phyloP scores from a whole-genome alignment of 2,797 vertebrate species.

The Ficedula albicollis region DNA sequence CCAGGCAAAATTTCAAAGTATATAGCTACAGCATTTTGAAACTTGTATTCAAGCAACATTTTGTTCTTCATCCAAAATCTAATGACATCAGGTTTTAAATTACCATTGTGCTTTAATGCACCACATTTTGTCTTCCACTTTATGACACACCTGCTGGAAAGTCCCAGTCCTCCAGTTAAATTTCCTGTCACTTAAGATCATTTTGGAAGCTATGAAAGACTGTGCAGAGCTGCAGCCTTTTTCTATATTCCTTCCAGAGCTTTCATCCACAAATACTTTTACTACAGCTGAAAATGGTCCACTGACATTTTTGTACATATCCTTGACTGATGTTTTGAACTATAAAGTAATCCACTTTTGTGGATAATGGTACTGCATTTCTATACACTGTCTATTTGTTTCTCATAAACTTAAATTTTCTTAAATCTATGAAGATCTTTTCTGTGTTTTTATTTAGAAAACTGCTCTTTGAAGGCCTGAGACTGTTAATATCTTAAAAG shows the following conservation, averaged over 20 bases:
- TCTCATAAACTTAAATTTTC: background rate
- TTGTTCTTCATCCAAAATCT: background rate
- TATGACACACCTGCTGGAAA: background rate
- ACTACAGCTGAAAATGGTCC: background rate
- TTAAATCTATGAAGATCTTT: background rate
- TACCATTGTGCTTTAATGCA: background rate
- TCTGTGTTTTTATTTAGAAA: background rate
- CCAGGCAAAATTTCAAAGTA: background rate
- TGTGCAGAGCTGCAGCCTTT: background rate
- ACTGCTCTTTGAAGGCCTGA: background rate
- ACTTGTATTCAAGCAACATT: background rate
- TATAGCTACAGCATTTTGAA: background rate
- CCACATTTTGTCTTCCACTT: background rate
- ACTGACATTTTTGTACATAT: background rate
- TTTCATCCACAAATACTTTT: background rate
- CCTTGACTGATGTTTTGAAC: background rate
- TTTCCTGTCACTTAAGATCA: background rate
- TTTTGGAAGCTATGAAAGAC: background rate
- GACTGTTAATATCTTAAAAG: background rate
- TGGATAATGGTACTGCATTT: background rate
- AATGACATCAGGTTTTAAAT: background rate
- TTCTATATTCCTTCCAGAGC: background rate
- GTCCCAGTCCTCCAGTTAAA: background rate
- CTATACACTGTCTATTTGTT: background rate
- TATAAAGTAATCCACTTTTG: background rate